These are phyloP conservation scores for Heliconius sara DNA, from an alignment of 2,888 invertebrate species.

Conservation along the genomic window DNA sequence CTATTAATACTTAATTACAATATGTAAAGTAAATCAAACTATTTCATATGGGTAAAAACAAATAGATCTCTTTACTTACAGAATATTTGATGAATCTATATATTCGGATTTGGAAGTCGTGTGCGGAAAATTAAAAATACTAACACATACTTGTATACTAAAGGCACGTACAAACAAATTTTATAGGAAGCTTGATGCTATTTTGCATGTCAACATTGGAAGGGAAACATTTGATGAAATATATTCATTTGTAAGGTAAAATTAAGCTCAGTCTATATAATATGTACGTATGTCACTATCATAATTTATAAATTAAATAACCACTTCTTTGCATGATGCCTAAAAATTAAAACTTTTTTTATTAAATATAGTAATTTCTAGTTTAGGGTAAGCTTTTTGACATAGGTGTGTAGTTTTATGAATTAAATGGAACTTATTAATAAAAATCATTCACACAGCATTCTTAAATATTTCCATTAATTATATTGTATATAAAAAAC, in stretches of 20 bases:
- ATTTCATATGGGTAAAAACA: conserved; percentile 2
- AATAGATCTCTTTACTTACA: conserved; percentile 64
- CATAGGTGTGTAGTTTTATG: not conserved
- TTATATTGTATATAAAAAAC: not conserved
- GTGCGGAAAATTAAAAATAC: conserved; percentile 83
- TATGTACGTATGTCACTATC: not conserved
- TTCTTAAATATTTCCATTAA: not conserved
- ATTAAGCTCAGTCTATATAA: not conserved
- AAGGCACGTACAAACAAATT: conserved; percentile 84
- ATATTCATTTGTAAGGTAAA: conserved; percentile 81
- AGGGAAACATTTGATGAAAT: conserved; percentile 80
- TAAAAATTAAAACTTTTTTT: not conserved
- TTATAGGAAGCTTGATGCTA: conserved; percentile 81
- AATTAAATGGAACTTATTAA: not conserved
- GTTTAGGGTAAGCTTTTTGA: not conserved
- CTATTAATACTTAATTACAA: conserved; percentile 1
- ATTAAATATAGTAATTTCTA: not conserved
- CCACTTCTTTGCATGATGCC: not conserved
- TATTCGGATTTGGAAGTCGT: conserved; percentile 85
- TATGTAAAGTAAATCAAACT: not conserved
- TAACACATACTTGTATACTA: conserved; percentile 85
- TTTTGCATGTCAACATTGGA: conserved; percentile 80
- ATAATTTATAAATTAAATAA: not conserved
- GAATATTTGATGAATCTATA: conserved; percentile 85
- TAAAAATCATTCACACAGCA: not conserved